Evolutionary conservation across 2,888 invertebrate genomes (phyloP), one percentile per base, ranked within the genome.

Genomic region (Mamestra brassicae): DNA sequence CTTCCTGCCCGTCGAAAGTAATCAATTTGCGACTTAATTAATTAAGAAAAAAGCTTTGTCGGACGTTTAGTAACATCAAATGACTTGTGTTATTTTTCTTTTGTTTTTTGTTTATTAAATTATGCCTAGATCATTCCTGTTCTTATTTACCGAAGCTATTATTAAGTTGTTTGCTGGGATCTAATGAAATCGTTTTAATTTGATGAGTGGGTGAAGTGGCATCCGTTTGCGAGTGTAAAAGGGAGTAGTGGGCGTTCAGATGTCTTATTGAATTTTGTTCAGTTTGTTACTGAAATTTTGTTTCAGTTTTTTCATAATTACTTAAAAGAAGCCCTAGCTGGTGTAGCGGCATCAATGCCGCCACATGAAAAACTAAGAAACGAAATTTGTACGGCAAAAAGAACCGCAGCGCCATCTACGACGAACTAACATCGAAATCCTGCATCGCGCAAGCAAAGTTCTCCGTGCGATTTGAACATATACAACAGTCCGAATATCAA

Each of bases 21-120:
- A 96, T 96, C 96, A 96, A 96, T 96, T 96, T 95, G 95, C 92
- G 94, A 95, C 95, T 95, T 96, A 95, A 95, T 96, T 96, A 96
- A 96, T 96, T 96, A 96, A 94, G 95, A 96, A 95, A 95, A 94
- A 93, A 93, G 90, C 92, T 92, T 87, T 87, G 87, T 87, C 79
- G 74, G 84, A 85, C 86, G 84, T 87, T 87, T 87, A 87, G 85
- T 86, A 85, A 86, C 87, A 85, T 86, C 85, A 87, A 87, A 87
- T 87, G 85, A 86, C 81, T 87, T 84, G 79, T 85, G 81, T 85
- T 86, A 80, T 87, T 85, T 83, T 76, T 74, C 77, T 77, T 71
- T 66, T 77, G 65, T 73, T 81, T 83, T 79, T 86, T 81, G 67
- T 76, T 76, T 73, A 81, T 77, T 76, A 79, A 83, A 74, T 83